Evolutionary conservation across 1,140 invertebrate genomes (phyloP).

Genomic region (Neomicropteryx cornuta): DNA sequence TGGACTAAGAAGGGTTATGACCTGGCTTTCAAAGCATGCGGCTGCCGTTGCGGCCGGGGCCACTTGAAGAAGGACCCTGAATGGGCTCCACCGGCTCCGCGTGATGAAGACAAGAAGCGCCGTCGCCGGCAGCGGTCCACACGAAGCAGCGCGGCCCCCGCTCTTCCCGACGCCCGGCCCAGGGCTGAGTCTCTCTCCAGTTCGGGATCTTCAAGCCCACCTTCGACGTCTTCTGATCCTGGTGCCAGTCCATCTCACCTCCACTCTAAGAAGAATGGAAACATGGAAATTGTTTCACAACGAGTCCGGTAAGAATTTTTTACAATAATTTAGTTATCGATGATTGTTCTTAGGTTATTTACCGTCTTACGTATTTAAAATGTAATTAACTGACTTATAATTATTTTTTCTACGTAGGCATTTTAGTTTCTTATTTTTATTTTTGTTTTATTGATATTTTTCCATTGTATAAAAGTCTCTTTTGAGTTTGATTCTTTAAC

Average conservation of each 20-base stretch:
- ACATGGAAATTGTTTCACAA: conserved; percentile 71
- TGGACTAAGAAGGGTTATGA: conserved; percentile 98
- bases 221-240: conserved; percentile 32
- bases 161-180: conserved; percentile 55
- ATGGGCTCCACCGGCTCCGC: conserved; percentile 63
- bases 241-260: conserved; percentile 40
- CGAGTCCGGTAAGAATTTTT: conserved; percentile 64
- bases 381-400: no score
- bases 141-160: conserved; percentile 52
- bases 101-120: conserved; percentile 64
- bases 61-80: conserved; percentile 91
- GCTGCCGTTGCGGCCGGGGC: conserved; percentile 77
- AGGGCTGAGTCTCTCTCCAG: conserved; percentile 59
- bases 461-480: no score
- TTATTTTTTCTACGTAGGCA: no score
- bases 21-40: conserved; percentile 80
- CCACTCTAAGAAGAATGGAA: conserved; percentile 57
- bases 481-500: no score
- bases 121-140: conserved; percentile 47
- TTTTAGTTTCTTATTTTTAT: no score
- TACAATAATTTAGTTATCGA: no score
- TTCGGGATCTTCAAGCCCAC: conserved; percentile 41
- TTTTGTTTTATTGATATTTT: no score
- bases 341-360: background rate
- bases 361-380: no score